Conservation (phyloP, 2,113 vertebrate species). For the Anguilla japonica region DNA sequence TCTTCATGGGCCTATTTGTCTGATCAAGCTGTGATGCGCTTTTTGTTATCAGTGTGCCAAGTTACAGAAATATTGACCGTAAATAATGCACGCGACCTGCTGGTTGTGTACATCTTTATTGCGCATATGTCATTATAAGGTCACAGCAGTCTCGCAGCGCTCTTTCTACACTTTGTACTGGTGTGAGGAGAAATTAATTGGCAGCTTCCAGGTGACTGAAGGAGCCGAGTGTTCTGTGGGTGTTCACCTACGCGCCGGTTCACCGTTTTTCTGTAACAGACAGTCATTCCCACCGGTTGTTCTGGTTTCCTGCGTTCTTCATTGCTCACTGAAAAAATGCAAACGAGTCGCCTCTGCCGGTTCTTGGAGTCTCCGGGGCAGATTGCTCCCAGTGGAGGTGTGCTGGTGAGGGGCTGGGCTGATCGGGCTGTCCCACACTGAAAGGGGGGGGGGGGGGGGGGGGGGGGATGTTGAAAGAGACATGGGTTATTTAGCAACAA, state of each 20-base stretch:
- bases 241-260: no score
- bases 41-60: neutral
- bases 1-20: neutral
- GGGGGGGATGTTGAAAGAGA: neutral
- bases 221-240: no score
- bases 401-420: neutral
- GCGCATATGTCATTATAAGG: no score
- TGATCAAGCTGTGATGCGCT: neutral
- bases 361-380: neutral
- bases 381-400: constrained; percentile 22
- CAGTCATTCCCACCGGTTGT: neutral
- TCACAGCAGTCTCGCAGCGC: no score
- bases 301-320: neutral
- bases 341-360: neutral
- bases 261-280: neutral
- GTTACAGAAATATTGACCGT: neutral
- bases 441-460: neutral
- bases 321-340: neutral
- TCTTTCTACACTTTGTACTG: no score
- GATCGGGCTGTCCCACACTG: constrained; percentile 7
- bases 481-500: neutral
- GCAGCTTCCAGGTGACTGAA: no score
- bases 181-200: no score
- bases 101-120: no score
- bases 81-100: neutral